phyloP scores from a whole-genome alignment of 2,888 invertebrate genomes.

The Osmoderma eremita region DNA sequence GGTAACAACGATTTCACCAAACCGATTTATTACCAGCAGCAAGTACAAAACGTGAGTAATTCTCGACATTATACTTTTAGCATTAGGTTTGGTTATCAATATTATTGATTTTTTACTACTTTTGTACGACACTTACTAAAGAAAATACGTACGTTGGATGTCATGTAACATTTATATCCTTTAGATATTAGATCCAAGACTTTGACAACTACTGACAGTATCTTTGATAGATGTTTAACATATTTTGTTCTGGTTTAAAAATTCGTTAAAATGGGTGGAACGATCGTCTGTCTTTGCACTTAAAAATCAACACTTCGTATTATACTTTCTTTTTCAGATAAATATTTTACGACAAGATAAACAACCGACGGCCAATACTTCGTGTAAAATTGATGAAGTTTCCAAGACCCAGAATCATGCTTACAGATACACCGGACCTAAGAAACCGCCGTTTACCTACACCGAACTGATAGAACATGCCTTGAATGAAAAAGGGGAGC shows the following conservation, averaged over 20 bases:
- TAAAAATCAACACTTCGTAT: too few relatives aligned
- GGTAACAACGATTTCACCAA: constrained; percentile 44
- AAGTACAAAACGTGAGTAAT: constrained; percentile 48
- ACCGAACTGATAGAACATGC: constrained; percentile 92
- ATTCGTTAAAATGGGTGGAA: too few relatives aligned
- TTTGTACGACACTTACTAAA: not conserved
- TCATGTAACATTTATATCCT: not conserved
- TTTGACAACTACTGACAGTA: too few relatives aligned
- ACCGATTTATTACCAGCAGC: constrained; percentile 48
- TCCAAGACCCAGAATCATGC: constrained; percentile 33
- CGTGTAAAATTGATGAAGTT: constrained; percentile 34
- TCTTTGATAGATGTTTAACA: too few relatives aligned
- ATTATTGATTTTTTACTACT: not conserved
- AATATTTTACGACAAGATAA: constrained; percentile 35
- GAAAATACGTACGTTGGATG: not conserved
- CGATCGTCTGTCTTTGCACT: too few relatives aligned
- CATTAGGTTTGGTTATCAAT: not conserved
- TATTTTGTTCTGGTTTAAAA: not conserved
- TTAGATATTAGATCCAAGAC: not conserved
- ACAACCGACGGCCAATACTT: constrained; percentile 23
- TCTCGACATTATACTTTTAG: not conserved
- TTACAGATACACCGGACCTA: constrained; percentile 66
- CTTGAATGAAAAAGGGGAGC: constrained; percentile 83
- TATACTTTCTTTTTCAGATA: constrained; percentile 21
- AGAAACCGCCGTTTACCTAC: constrained; percentile 90